Conservation (phyloP, 1,140 invertebrate genomes). For the Zaprionus gabonicus region DNA sequence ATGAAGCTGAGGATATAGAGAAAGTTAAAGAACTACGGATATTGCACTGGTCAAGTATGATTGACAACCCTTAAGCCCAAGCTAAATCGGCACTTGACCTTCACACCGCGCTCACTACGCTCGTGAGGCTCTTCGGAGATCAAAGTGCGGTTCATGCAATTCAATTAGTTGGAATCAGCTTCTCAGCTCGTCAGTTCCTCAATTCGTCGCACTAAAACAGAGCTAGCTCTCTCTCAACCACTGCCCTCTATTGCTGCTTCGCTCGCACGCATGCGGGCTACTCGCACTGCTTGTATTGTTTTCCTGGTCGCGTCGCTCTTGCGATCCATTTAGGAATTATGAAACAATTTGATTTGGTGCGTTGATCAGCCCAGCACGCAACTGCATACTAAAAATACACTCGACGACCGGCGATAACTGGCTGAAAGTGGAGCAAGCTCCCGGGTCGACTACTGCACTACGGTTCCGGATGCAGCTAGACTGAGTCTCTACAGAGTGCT, state of each 20-base stretch:
- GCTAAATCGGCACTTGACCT: conserved; percentile 51
- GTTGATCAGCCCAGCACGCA: conserved; percentile 54
- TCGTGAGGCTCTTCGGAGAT: conserved; percentile 50
- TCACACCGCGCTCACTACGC: conserved; percentile 19
- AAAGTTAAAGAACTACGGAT: background rate
- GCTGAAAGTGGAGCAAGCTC: conserved; percentile 52
- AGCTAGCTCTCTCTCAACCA: background rate
- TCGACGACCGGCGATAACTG: conserved; percentile 39
- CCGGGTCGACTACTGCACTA: background rate
- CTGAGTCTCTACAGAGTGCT: background rate
- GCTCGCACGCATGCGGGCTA: conserved; percentile 32
- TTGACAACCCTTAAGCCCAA: background rate
- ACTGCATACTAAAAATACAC: conserved; percentile 52
- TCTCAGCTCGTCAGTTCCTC: background rate
- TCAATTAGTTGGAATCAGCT: conserved; percentile 58
- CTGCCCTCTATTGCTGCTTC: background rate
- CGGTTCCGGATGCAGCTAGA: background rate
- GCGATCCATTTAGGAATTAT: conserved; percentile 61
- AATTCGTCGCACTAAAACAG: background rate
- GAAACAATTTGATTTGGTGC: conserved; percentile 68
- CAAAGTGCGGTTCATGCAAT: conserved; percentile 79
- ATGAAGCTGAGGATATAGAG: conserved; percentile 85
- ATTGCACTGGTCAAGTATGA: background rate
- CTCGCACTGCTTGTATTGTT: conserved; percentile 12
- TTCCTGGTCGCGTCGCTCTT: conserved; percentile 7